Evolutionary conservation across 2,888 invertebrate genomes (phyloP), one percentile per base, ranked within the genome.

Genomic region (Falcaria lacertinaria): DNA sequence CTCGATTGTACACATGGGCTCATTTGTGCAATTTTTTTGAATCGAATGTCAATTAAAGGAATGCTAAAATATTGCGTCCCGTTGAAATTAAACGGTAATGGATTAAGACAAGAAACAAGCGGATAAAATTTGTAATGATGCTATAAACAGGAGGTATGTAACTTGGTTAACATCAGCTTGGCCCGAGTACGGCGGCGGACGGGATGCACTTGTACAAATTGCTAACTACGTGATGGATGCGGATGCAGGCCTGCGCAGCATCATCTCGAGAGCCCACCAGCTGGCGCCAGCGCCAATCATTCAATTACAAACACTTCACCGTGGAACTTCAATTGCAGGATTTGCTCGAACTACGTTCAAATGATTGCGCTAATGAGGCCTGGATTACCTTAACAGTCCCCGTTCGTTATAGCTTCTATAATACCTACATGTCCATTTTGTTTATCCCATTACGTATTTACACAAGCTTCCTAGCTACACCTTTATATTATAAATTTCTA

Each of bases 271-370:
- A 75, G 80, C 78, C 77, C 75, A 72, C 73, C 69, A 72, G 55
- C 63, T 76, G 84, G 82, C 84, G 82, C 78, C 74, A 73, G 74
- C 48, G 69, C 58, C 79, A 84, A 84, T 84, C 80, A 78, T 81
- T 76, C 81, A 83, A 84, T 84, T 83, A 75, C 65, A 58, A 54
- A 54, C 71, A 65, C 69, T 69, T 51, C 67, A 52, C 50, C 48
- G 52, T 61, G 62, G 44, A 49, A 46, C 44, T 68, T 67, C 76
- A 80, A 77, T 81, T 78, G 68, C 59, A 53, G 64, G 63, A 66
- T 64, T 57, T 60, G 57, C 66, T 63, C 60, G 63, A 69, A 64
- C 58, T 54, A 59, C 62, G 49, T 55, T 54, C 49, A 60, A 52
- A 55, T n/a, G n/a, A n/a, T 54, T 58, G 61, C 60, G 54, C 56